Percentiles rank a stretch among this genome's conserved stretches.
Conservation (phyloP, 1,140 invertebrate species). For the Zaprionus ornatus region DNA sequence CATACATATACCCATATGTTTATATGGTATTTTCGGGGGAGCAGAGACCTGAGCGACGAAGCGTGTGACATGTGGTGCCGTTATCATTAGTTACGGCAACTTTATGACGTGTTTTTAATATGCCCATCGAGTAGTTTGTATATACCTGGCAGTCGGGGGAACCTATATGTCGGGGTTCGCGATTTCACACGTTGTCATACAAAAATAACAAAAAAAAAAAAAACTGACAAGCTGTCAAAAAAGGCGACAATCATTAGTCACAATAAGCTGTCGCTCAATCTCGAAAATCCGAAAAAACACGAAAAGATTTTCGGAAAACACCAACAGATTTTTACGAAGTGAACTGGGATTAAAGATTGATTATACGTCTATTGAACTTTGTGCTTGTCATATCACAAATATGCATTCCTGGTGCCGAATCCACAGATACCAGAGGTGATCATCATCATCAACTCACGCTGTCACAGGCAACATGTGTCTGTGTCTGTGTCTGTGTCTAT, state of each 20-base stretch:
- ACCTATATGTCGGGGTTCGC: not conserved
- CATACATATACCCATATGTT: slow-evolving; percentile 2
- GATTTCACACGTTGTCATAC: slow-evolving; percentile 64
- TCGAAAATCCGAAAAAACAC: slow-evolving; percentile 23
- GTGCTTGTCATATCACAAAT: slow-evolving; percentile 16
- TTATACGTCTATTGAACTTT: slow-evolving; percentile 66
- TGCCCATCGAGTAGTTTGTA: not conserved
- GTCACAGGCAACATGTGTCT: slow-evolving; percentile 2
- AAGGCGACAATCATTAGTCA: slow-evolving; percentile 65
- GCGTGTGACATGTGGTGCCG: slow-evolving; percentile 43
- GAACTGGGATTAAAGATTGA: slow-evolving; percentile 48
- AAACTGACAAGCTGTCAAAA: slow-evolving; percentile 66
- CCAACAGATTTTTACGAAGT: slow-evolving; percentile 13
- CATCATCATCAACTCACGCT: slow-evolving; percentile 21
- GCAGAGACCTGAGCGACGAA: slow-evolving; percentile 4
- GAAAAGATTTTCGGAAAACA: slow-evolving; percentile 20
- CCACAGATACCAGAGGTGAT: not conserved
- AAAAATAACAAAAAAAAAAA: slow-evolving; percentile 8
- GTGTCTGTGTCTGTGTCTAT: not conserved
- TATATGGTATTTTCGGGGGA: slow-evolving; percentile 5
- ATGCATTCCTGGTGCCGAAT: not conserved
- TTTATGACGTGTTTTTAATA: slow-evolving; percentile 42
- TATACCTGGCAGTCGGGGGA: not conserved
- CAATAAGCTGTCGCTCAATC: slow-evolving; percentile 26
- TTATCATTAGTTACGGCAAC: slow-evolving; percentile 74